Evolutionary conservation across 2,113 vertebrate genomes (phyloP).

Genomic region (Tylochromis polylepis): DNA sequence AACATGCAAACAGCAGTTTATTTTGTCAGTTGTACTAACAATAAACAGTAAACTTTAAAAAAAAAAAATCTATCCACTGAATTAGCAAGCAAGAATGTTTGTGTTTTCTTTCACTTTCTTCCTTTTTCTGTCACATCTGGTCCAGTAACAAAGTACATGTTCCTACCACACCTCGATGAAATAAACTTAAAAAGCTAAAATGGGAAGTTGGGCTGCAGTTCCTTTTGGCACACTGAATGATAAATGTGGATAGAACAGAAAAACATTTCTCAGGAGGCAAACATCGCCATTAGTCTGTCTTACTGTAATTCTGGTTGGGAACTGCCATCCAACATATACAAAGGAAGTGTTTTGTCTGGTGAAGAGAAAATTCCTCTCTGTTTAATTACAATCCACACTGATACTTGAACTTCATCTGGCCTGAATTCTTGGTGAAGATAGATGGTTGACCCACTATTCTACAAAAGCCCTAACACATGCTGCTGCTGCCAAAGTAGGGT

Average conservation of each 20-base stretch:
- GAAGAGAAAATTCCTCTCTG: conserved; percentile 9
- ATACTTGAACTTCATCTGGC: conserved; percentile 1
- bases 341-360: conserved; percentile 59
- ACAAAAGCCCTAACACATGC: conserved; percentile 3
- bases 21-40: background rate
- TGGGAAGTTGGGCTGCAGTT: conserved; percentile 4
- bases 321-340: conserved; percentile 34
- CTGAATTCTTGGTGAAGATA: conserved; percentile 18
- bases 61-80: background rate
- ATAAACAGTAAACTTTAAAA: background rate
- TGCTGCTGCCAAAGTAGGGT: conserved; percentile 8
- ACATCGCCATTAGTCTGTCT: conserved; percentile 17
- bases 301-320: conserved; percentile 27
- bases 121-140: background rate
- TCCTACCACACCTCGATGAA: conserved; percentile 37
- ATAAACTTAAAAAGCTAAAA: conserved; percentile 50
- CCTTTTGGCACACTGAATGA: conserved; percentile 28
- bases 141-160: conserved; percentile 1
- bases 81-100: background rate
- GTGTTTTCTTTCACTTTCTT: conserved; percentile 1
- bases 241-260: conserved; percentile 40
- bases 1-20: background rate
- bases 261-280: conserved; percentile 2
- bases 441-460: conserved; percentile 52
- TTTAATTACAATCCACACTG: conserved; percentile 9